phyloP scores from a whole-genome alignment of 2,888 invertebrate genomes.

The Macrophya alboannulata region DNA sequence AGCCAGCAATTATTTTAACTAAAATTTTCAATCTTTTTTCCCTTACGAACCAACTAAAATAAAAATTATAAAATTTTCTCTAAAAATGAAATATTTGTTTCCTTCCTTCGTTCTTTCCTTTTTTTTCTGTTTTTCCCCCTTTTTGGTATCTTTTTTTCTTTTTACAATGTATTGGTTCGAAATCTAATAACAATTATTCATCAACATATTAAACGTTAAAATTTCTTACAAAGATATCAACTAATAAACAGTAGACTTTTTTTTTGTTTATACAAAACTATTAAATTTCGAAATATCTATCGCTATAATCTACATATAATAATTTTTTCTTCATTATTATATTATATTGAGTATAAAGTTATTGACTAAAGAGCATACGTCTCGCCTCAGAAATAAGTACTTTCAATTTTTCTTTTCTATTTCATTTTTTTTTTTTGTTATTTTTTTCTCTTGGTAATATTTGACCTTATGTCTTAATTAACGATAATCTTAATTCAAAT shows the following conservation, averaged over 20 bases:
- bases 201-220: conserved; percentile 29
- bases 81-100: neutral
- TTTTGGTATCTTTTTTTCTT: neutral
- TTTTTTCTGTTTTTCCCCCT: too few relatives aligned
- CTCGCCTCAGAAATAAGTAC: conserved; percentile 35
- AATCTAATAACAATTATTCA: neutral
- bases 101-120: neutral
- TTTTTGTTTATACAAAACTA: conserved; percentile 33
- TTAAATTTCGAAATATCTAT: conserved; percentile 43
- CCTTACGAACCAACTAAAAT: neutral
- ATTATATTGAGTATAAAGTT: conserved; percentile 42
- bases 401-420: neutral
- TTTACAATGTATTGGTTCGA: neutral
- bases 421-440: neutral
- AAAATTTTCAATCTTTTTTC: neutral
- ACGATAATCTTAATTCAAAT: neutral
- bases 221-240: conserved; percentile 34
- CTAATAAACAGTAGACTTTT: conserved; percentile 1
- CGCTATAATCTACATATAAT: neutral
- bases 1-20: neutral
- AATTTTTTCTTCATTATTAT: neutral
- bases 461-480: neutral
- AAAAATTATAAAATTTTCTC: neutral
- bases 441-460: neutral
- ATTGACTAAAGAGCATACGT: conserved; percentile 45